phyloP scores from a whole-genome alignment of 2,113 vertebrate species.

The Verasper variegatus region DNA sequence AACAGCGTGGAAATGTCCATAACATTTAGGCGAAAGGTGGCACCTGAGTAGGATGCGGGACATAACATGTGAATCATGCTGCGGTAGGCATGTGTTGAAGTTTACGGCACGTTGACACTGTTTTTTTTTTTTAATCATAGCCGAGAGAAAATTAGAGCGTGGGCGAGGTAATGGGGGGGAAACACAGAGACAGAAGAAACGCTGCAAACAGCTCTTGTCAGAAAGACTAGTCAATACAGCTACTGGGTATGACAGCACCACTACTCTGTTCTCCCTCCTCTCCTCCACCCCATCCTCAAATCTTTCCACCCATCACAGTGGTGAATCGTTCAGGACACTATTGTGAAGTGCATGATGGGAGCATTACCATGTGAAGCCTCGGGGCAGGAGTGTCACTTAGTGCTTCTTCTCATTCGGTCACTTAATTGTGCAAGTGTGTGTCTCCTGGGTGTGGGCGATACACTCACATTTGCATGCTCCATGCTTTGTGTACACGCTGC shows the following conservation, averaged over 20 bases:
- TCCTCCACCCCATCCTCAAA: conserved; percentile 9
- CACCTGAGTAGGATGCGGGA: too few relatives aligned
- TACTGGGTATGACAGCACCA: conserved; percentile 28
- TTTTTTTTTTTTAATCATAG: background rate
- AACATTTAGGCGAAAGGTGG: too few relatives aligned
- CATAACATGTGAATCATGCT: too few relatives aligned
- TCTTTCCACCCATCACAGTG: conserved; percentile 40
- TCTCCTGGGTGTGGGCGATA: background rate
- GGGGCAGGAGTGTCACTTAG: conserved; percentile 38
- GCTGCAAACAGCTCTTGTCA: conserved; percentile 19
- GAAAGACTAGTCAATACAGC: conserved; percentile 30
- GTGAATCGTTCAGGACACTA: conserved; percentile 50
- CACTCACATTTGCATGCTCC: background rate
- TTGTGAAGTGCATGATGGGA: conserved; percentile 49
- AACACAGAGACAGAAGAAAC: conserved; percentile 21
- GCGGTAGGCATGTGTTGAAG: too few relatives aligned
- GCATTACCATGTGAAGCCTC: conserved; percentile 45
- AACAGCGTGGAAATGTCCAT: too few relatives aligned
- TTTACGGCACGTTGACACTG: too few relatives aligned
- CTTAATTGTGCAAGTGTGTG: conserved; percentile 19
- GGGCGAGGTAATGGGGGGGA: background rate
- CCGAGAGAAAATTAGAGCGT: conserved; percentile 10
- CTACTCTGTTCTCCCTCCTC: background rate
- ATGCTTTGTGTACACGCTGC: background rate
- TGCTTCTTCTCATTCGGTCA: conserved; percentile 18